Base-by-base conservation (phyloP, 92 coral and sea anemone genomes). In the Virgularia gustaviana region DNA sequence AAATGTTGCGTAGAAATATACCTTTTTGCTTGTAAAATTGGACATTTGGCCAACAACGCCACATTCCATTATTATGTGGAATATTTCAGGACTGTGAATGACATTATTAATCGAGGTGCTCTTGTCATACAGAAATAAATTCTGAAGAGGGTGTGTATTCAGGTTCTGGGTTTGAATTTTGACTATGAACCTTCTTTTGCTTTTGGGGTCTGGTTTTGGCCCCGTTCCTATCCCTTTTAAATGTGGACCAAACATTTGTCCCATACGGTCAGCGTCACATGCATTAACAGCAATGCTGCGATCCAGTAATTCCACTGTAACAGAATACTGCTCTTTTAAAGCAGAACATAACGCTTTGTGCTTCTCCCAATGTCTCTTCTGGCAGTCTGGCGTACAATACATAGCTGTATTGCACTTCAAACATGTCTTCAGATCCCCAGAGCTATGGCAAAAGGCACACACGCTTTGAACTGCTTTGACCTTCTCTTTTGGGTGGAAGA, bases 61-160 rank as follows among this genome's bases (percentile, higher is more conserved):
- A 38, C 90, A 88, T 49, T 90, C 94, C 89, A 77, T 80, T 7
- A 87, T 63, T 2, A 89, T 32, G 42, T 65, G 73, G 63, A 83
- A 89, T 20, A 83, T 39, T 47, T 72, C 85, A 1, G 89, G 92
- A 30, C 85, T 87, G 41, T 87, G 88, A 6, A 87, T 65, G 0
- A 2, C 2, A 30, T 84, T 58, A 16, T 79, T 78, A 3, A 88
- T 20, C 1, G 65, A 25, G 23, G 72, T 47, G 39, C 85, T 86
- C 59, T 79, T 60, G 45, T 88, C 83, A 13, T 79, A 78, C 9
- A 42, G 33, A 25, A 70, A 28, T n/a, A 87, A 56, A 27, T 31
- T 5, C 23, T 85, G 89, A 37, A 71, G 42, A 0, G 89, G 94
- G 49, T 87, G 89, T 29, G 84, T 71, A 42, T 87, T 88, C 0